Evolutionary conservation across 2,797 vertebrate species (phyloP).

Genomic region (Eulemur albifrons): DNA sequence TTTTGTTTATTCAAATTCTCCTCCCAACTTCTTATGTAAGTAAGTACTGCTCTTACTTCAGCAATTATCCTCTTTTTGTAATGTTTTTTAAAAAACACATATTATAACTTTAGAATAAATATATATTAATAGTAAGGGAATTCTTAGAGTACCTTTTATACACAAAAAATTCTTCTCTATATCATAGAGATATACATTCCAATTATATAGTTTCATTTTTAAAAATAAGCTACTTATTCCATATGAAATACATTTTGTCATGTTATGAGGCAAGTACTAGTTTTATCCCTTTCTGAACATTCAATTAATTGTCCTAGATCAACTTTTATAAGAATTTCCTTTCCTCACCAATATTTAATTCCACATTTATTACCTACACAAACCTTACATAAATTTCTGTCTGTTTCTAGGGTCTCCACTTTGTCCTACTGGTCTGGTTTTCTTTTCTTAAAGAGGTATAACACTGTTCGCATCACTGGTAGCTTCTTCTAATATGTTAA

Average conservation of each 20-base stretch:
- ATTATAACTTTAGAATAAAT: not conserved
- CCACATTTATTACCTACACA: not conserved
- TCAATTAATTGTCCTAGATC: not conserved
- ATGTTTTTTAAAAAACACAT: not conserved
- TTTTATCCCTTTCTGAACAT: conserved; percentile 15
- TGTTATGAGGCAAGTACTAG: not conserved
- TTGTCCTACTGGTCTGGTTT: not conserved
- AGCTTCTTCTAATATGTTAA: not conserved
- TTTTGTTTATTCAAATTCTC: not conserved
- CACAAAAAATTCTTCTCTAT: not conserved
- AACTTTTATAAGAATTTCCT: not conserved
- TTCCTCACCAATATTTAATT: not conserved
- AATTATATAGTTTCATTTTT: not conserved
- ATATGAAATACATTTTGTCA: not conserved
- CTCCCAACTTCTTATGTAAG: not conserved
- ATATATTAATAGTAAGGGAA: not conserved
- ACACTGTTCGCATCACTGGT: not conserved
- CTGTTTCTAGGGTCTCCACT: not conserved
- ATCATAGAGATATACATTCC: not conserved
- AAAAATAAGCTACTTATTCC: not conserved
- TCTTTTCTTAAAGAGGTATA: not conserved
- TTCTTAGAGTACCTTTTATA: not conserved
- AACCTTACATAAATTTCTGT: not conserved
- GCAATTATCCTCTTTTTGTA: not conserved
- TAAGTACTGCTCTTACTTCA: not conserved